phyloP scores from a whole-genome alignment of 2,888 invertebrate genomes.

The Nomada hirtipes region DNA sequence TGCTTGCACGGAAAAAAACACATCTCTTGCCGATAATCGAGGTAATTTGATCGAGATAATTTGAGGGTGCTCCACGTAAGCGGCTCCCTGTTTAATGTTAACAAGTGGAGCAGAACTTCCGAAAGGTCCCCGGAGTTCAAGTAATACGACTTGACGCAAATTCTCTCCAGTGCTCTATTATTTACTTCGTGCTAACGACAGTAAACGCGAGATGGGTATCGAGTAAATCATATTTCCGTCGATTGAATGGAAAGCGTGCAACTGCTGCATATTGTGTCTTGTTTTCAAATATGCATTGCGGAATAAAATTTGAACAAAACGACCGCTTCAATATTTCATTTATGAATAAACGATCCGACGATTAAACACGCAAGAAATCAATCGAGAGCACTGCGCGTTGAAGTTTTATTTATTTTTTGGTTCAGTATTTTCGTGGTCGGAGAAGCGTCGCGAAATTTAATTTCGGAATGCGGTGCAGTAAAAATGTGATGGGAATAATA shows the following conservation, averaged over 20 bases:
- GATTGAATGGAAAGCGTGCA: not conserved
- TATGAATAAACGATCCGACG: not conserved
- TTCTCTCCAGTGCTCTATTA: constrained; percentile 29
- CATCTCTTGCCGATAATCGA: not conserved
- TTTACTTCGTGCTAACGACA: constrained; percentile 27
- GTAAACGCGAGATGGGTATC: not conserved
- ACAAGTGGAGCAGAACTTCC: constrained; percentile 22
- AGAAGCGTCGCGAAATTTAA: not conserved
- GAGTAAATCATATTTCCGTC: constrained; percentile 14
- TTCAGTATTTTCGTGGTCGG: not conserved
- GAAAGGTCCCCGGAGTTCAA: constrained; percentile 1
- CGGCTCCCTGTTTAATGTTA: constrained; percentile 21
- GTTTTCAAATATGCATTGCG: not conserved
- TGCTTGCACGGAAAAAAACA: not conserved
- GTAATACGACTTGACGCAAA: constrained; percentile 16
- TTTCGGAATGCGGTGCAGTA: not conserved
- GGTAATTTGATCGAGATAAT: constrained; percentile 35
- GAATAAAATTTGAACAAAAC: not conserved
- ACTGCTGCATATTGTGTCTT: not conserved
- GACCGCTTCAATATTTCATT: not conserved
- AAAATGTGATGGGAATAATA: constrained; percentile 12
- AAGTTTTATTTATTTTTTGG: not conserved
- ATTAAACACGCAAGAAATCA: not conserved
- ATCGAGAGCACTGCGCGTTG: not conserved
- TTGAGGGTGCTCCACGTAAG: constrained; percentile 8